Conservation (phyloP, 23 tunicate species). For the Oikopleura dioica region DNA sequence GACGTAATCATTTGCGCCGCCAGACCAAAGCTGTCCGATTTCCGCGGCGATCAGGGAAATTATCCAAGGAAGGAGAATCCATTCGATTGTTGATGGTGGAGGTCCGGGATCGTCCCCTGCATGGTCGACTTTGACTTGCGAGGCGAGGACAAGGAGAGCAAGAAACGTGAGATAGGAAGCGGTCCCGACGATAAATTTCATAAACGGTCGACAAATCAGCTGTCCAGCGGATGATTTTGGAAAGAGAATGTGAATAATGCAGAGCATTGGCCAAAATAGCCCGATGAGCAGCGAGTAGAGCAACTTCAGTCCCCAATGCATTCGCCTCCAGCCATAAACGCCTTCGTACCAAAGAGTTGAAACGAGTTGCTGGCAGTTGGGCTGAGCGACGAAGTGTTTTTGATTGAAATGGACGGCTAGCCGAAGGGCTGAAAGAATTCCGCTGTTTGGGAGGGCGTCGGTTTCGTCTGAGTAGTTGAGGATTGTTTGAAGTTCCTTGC, state of each 20-base stretch:
- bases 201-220: background rate
- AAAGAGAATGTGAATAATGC: background rate
- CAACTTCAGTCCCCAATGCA: constrained; percentile 2
- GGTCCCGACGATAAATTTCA: background rate
- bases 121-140: background rate
- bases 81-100: background rate
- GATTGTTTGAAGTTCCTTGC: background rate
- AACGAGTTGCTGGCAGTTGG: background rate
- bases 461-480: background rate
- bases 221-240: background rate
- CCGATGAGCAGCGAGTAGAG: background rate
- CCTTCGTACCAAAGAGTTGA: constrained; percentile 8
- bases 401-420: constrained; percentile 12
- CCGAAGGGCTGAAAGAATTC: background rate
- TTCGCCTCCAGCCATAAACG: constrained; percentile 9
- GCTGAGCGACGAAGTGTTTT: constrained; percentile 12
- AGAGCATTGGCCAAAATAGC: background rate
- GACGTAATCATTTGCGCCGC: background rate
- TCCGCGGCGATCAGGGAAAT: background rate
- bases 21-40: background rate
- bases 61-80: background rate
- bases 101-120: background rate
- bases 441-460: background rate
- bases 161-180: background rate
- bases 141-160: background rate